Evolutionary conservation across 2,888 invertebrate genomes (phyloP).

Genomic region (Steromphala cineraria): DNA sequence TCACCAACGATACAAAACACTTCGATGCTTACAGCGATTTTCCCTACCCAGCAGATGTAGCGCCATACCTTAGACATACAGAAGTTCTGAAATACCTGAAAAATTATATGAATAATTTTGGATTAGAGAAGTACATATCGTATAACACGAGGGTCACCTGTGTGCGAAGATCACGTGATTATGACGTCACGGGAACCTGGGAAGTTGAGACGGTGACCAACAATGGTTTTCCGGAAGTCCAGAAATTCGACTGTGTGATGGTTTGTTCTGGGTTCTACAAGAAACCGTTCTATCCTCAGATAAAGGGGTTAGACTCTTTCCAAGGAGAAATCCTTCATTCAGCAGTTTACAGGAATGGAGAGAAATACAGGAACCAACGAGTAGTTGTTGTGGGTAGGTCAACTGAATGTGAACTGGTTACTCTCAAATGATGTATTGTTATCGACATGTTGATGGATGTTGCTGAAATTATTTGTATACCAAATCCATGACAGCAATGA

Average conservation of each 20-base stretch:
- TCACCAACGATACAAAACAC: not conserved
- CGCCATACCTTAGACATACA: not conserved
- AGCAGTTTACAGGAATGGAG: not conserved
- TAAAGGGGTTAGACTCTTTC: not conserved
- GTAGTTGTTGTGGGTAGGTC: too few species aligned
- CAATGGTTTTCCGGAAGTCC: not conserved
- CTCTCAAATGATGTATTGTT: too few species aligned
- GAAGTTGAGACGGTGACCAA: not conserved
- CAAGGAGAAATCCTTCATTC: not conserved
- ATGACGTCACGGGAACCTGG: not conserved
- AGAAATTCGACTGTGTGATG: not conserved
- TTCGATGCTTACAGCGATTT: not conserved
- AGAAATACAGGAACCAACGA: not conserved
- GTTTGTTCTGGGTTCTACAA: conserved; percentile 13
- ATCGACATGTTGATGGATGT: too few species aligned
- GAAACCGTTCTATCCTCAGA: not conserved
- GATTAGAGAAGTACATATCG: not conserved
- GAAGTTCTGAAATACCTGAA: not conserved
- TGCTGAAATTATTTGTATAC: too few species aligned
- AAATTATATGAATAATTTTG: not conserved
- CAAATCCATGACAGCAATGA: too few species aligned
- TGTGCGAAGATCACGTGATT: not conserved
- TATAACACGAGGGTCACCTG: not conserved
- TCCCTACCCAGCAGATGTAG: not conserved
- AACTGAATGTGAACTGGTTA: too few species aligned